These are phyloP conservation scores for Muricea muricata DNA, from an alignment of 92 coral and sea anemone species.

Conservation along the genomic window DNA sequence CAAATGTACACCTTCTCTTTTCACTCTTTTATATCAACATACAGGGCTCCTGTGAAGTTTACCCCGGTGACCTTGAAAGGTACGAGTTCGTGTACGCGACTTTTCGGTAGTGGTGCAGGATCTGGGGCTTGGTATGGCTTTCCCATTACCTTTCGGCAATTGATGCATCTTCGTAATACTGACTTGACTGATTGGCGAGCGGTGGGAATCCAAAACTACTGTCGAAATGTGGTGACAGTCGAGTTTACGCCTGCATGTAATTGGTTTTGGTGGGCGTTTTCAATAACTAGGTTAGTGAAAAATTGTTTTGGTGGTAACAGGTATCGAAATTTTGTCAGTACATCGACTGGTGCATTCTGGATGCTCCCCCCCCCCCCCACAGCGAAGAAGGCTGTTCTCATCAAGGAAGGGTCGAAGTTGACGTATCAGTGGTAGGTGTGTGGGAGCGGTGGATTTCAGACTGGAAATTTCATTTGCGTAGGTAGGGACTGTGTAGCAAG, in stretches of 20 bases:
- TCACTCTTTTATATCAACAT: not conserved
- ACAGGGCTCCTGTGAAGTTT: constrained; percentile 60
- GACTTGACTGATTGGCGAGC: constrained; percentile 41
- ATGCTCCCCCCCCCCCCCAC: constrained; percentile 72
- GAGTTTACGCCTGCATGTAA: constrained; percentile 62
- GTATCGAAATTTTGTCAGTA: constrained; percentile 43
- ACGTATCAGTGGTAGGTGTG: constrained; percentile 36
- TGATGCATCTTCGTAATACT: constrained; percentile 44
- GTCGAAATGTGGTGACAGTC: constrained; percentile 58
- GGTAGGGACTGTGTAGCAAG: constrained; percentile 18
- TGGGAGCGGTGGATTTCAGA: not conserved
- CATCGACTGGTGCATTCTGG: constrained; percentile 53
- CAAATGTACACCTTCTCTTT: constrained; percentile 54
- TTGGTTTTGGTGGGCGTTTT: constrained; percentile 45
- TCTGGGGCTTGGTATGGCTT: constrained; percentile 42
- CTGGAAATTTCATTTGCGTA: constrained; percentile 38
- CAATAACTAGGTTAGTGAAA: constrained; percentile 45
- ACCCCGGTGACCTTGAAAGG: constrained; percentile 71
- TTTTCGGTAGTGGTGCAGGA: constrained; percentile 67
- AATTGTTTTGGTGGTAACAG: constrained; percentile 56
- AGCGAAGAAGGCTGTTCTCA: constrained; percentile 43
- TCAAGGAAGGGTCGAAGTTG: constrained; percentile 51
- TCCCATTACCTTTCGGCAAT: constrained; percentile 51
- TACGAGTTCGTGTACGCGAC: constrained; percentile 36
- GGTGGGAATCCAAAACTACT: constrained; percentile 55